These are phyloP conservation scores for Cygnus olor DNA, from an alignment of 2,797 vertebrate genomes.

Conservation along the genomic window DNA sequence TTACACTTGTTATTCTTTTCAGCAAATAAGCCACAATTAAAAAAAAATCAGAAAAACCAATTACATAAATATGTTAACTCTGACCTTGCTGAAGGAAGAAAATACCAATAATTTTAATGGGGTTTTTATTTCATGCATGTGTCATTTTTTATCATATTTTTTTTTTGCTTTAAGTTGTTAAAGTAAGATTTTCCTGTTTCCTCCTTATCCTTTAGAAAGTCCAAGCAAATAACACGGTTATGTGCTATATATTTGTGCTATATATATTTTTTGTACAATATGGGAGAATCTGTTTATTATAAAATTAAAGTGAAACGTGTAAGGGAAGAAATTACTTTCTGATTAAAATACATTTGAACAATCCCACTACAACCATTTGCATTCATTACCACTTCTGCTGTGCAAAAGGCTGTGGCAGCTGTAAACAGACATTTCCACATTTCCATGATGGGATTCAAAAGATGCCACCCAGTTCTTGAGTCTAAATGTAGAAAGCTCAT, in stretches of 20 bases:
- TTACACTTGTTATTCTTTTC: not conserved
- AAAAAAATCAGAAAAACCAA: not conserved
- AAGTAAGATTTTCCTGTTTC: not conserved
- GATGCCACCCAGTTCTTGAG: not conserved
- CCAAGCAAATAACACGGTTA: not conserved
- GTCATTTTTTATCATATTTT: not conserved
- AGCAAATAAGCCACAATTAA: not conserved
- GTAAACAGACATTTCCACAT: not conserved
- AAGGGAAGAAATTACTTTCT: not conserved
- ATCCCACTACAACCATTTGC: not conserved
- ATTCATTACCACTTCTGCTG: not conserved
- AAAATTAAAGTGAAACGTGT: not conserved
- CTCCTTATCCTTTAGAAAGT: not conserved
- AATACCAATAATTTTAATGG: not conserved
- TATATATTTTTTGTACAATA: not conserved
- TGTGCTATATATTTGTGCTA: not conserved
- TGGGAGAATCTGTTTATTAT: not conserved
- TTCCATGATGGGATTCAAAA: not conserved
- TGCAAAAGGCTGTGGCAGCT: not conserved
- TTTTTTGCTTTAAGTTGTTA: not conserved
- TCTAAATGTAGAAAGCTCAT: not conserved
- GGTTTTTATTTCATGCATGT: not conserved
- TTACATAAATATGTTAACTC: not conserved
- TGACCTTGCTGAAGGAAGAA: not conserved
- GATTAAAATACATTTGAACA: not conserved